phyloP scores from a whole-genome alignment of 2,113 vertebrate genomes.

The Stigmatopora argus region DNA sequence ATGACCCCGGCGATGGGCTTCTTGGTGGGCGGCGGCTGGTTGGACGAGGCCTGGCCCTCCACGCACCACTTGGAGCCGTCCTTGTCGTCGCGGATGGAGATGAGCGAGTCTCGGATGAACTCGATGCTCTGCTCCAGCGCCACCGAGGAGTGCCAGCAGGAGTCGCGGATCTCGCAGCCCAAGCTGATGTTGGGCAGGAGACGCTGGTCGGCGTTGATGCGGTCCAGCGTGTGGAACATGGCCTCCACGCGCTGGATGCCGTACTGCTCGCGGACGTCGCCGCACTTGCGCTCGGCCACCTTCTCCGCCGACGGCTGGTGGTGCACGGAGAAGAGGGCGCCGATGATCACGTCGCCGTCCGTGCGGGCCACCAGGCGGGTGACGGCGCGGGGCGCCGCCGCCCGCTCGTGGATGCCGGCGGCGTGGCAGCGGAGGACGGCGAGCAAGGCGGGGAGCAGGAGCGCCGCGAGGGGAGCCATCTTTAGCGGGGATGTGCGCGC shows the following conservation, averaged over 20 bases:
- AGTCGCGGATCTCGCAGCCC: constrained; percentile 96
- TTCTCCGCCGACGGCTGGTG: constrained; percentile 95
- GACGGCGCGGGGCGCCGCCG: constrained; percentile 71
- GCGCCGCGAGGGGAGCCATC: constrained; percentile 73
- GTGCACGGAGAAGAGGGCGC: constrained; percentile 96
- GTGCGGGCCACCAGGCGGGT: constrained; percentile 88
- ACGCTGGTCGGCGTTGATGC: constrained; percentile 86
- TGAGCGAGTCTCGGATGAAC: constrained; percentile 96
- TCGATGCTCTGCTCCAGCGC: constrained; percentile 98
- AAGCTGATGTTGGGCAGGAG: constrained; percentile 94
- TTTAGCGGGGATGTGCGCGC: constrained; percentile 66
- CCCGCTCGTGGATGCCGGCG: constrained; percentile 64
- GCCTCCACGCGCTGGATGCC: constrained; percentile 98
- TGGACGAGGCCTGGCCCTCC: constrained; percentile 77
- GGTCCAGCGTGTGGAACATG: constrained; percentile 97
- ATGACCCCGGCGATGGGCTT: constrained; percentile 97
- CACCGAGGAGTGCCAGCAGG: constrained; percentile 97
- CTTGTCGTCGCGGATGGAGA: constrained; percentile 92
- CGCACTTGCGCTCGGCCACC: constrained; percentile 95
- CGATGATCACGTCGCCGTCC: constrained; percentile 98
- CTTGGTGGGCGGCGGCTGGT: constrained; percentile 76
- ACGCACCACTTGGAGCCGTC: constrained; percentile 86
- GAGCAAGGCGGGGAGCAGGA: constrained; percentile 73
- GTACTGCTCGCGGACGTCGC: constrained; percentile 95
- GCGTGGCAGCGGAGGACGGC: constrained; percentile 42